Conservation (phyloP, 2,888 invertebrate species). For the Ornithoptera priamus region DNA sequence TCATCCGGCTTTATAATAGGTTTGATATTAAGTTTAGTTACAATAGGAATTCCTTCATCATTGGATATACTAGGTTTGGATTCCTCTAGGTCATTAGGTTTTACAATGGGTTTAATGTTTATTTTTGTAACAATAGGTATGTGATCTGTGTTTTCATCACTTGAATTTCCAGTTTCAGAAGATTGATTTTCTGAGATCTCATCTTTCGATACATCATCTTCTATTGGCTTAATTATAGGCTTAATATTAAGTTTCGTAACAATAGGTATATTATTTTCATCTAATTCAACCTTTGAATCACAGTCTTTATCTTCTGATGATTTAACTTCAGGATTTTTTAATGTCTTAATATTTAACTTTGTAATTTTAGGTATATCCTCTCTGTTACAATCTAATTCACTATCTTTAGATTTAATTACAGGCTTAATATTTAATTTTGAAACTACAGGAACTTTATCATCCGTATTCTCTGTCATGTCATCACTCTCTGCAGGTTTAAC, state of each 20-base stretch:
- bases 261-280: slow-evolving; percentile 70
- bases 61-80: slow-evolving; percentile 44
- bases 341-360: slow-evolving; percentile 78
- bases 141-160: slow-evolving; percentile 71
- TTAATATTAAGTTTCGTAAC: slow-evolving; percentile 78
- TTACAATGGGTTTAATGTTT: slow-evolving; percentile 79
- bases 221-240: slow-evolving; percentile 75
- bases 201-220: slow-evolving; percentile 62
- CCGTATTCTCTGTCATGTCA: slow-evolving; percentile 54
- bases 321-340: slow-evolving; percentile 69
- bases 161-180: slow-evolving; percentile 71
- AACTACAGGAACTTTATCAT: slow-evolving; percentile 72
- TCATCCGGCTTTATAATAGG: slow-evolving; percentile 65
- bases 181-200: slow-evolving; percentile 62
- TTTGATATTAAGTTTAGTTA: slow-evolving; percentile 72
- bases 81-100: slow-evolving; percentile 57
- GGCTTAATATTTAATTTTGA: slow-evolving; percentile 80
- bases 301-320: slow-evolving; percentile 71
- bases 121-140: slow-evolving; percentile 77
- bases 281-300: slow-evolving; percentile 63
- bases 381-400: slow-evolving; percentile 67
- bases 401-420: slow-evolving; percentile 72
- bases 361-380: slow-evolving; percentile 75
- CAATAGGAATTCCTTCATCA: slow-evolving; percentile 61
- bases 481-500: slow-evolving; percentile 64